These are phyloP conservation scores for Lucinisca nassula DNA, from an alignment of 2,888 invertebrate genomes.

Conservation along the genomic window DNA sequence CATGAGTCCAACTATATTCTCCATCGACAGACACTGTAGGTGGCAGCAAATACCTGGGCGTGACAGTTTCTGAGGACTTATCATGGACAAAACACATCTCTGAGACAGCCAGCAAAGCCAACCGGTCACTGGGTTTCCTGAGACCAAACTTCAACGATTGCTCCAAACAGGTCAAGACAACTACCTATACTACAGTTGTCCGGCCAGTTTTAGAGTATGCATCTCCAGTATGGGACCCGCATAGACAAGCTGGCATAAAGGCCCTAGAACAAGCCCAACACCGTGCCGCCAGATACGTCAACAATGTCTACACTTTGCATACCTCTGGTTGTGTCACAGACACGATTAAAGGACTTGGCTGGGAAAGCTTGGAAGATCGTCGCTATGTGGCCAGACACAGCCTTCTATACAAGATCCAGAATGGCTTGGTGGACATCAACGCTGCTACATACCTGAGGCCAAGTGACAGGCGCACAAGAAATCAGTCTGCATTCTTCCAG, in stretches of 20 bases:
- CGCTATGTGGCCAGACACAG: not conserved
- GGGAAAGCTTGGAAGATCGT: not conserved
- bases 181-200: not conserved
- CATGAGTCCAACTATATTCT: not conserved
- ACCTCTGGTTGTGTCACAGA: not conserved
- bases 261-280: not conserved
- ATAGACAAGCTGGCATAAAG: not conserved
- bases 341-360: not conserved
- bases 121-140: not conserved
- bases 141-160: not conserved
- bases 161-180: not conserved
- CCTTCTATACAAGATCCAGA: not conserved
- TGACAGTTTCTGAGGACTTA: not conserved
- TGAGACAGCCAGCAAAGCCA: not conserved
- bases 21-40: not conserved
- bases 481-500: not conserved
- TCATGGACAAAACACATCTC: not conserved
- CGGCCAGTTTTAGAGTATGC: not conserved
- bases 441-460: not conserved
- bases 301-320: not conserved
- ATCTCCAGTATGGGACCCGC: not conserved
- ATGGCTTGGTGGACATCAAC: not conserved
- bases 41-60: not conserved
- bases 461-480: constrained; percentile 4
- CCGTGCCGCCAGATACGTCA: not conserved